These are phyloP conservation scores for Meteorus sp. DNA, from an alignment of 1,140 invertebrate species.

Conservation along the genomic window DNA sequence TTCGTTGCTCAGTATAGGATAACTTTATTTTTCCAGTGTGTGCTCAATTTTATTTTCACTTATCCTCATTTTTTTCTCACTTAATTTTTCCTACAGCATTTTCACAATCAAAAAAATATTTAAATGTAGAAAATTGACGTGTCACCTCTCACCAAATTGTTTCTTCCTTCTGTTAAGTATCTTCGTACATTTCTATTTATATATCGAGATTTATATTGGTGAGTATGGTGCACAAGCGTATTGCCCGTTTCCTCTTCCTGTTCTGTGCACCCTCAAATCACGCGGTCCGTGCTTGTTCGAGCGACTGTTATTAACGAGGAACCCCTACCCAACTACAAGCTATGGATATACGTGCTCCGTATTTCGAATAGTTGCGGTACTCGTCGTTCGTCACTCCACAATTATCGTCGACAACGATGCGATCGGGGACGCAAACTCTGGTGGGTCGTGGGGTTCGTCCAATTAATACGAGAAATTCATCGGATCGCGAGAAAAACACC, in stretches of 20 bases:
- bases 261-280: not conserved
- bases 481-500: not conserved
- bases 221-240: no score
- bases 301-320: constrained; percentile 26
- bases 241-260: no score
- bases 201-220: no score
- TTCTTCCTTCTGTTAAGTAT: no score
- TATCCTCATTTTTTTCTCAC: no score
- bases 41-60: no score
- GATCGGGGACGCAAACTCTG: constrained; percentile 7
- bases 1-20: not conserved
- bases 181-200: no score
- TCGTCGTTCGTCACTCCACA: constrained; percentile 23
- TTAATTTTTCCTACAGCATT: no score
- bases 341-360: constrained; percentile 19
- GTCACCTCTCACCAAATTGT: not conserved
- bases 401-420: constrained; percentile 23
- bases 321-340: constrained; percentile 5
- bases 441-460: no score
- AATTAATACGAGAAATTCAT: constrained; percentile 25
- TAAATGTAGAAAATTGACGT: no score
- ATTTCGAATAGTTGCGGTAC: constrained; percentile 23
- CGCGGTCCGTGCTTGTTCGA: constrained; percentile 15
- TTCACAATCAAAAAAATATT: no score
- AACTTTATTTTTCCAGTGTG: not conserved